These are phyloP conservation scores for Imbricaverruca yamaguchii DNA, from an alignment of 2,888 invertebrate species.

Conservation along the genomic window DNA sequence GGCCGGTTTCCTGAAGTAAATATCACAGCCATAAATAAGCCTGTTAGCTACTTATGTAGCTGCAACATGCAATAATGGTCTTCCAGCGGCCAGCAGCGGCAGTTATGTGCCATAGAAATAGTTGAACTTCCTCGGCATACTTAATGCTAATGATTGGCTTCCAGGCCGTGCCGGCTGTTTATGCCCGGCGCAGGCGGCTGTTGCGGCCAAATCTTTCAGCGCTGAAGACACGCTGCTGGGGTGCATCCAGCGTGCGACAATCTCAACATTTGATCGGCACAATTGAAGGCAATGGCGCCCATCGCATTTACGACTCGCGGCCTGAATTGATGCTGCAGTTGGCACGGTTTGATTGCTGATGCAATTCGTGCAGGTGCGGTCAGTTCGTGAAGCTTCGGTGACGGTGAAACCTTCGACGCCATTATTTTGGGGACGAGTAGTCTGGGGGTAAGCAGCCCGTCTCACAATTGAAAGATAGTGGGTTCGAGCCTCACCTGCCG, in stretches of 20 bases:
- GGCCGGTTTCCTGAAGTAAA: neutral
- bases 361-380: too few species aligned
- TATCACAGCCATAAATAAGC: slow-evolving; percentile 1
- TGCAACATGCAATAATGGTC: slow-evolving; percentile 1
- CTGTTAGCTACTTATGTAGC: neutral
- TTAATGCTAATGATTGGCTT: slow-evolving; percentile 15
- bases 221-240: neutral
- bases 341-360: too few species aligned
- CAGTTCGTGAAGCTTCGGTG: too few species aligned
- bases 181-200: neutral
- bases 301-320: too few species aligned
- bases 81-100: neutral
- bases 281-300: too few species aligned
- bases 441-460: too few species aligned
- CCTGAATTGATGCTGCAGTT: too few species aligned
- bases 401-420: too few species aligned
- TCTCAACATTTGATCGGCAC: too few species aligned
- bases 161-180: neutral
- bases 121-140: neutral
- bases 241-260: neutral
- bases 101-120: slow-evolving; percentile 1
- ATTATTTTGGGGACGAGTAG: too few species aligned
- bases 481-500: too few species aligned
- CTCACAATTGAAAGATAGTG: too few species aligned
- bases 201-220: neutral